Conservation (phyloP, 2,888 invertebrate genomes). For the Drosophila picticornis region DNA sequence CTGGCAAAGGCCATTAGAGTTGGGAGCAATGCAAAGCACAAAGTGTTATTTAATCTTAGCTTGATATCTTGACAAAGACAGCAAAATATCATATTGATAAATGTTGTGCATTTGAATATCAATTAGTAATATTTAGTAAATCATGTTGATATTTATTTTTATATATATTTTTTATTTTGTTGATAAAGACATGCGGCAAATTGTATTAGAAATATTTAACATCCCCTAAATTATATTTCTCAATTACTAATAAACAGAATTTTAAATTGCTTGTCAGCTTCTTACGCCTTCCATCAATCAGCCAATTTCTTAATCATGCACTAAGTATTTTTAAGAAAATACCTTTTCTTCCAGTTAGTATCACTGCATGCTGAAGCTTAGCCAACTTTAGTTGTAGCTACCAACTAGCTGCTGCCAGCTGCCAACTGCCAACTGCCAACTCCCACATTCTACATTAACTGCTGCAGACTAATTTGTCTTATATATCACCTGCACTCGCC, state of each 20-base stretch:
- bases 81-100: neutral
- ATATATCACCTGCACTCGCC: constrained; percentile 38
- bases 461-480: constrained; percentile 66
- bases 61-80: neutral
- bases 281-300: neutral
- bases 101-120: neutral
- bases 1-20: neutral
- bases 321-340: neutral
- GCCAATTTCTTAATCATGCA: neutral
- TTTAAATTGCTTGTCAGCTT: neutral
- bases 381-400: constrained; percentile 1
- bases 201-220: neutral
- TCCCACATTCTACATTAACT: constrained; percentile 34
- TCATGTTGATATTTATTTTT: too few relatives aligned
- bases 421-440: constrained; percentile 24
- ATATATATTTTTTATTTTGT: neutral
- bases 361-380: neutral
- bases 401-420: constrained; percentile 7
- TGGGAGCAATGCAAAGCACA: neutral
- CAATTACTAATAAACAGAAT: neutral
- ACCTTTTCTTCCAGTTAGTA: neutral
- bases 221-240: neutral
- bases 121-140: neutral
- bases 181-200: neutral
- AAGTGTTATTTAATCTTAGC: neutral